Evolutionary conservation across 1,140 invertebrate genomes (phyloP), one percentile per base, ranked within the genome.

Genomic region (Chrysoperla carnea): DNA sequence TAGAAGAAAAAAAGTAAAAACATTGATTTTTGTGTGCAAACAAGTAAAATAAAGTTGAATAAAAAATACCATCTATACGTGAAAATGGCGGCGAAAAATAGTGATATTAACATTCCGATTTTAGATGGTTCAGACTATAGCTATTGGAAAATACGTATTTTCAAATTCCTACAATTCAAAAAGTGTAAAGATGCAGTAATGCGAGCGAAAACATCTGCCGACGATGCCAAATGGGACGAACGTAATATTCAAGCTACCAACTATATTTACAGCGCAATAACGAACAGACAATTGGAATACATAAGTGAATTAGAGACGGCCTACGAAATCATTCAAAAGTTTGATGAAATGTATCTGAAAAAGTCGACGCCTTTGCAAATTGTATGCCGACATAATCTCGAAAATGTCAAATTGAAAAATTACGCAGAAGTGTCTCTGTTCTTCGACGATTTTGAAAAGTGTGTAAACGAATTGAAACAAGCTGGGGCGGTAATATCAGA

Each of bases 81-180:
- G 29, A 31, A 31, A 31, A 31, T 31, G 29, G 29, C 11, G 29
- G 28, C 28, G 13, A 40, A 40, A 29, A 27, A 27, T 5, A 23
- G 28, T 29, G 43, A 40, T 40, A 33, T 40, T 11, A 43, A 29
- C 11, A 48, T 58, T 40, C 52, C 53, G 13, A 49, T 56, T 41
- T 58, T 55, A 46, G 50, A 58, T 50, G 53, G 53, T n/a, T 39
- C 40, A 42, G 50, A 56, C 29, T 56, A 57, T 52, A 45, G 42
- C 27, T 53, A 48, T 14, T 60, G 50, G 52, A 58, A 50, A 44
- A 44, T n/a, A 42, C 29, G 47, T 31, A 42, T 50, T 12, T 17
- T 46, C 8, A 44, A 17, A 14, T 46, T 44, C 12, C 43, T 50
- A 27, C 13, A 48, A 44, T 50, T 17, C 17, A 54, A 55, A 47